phyloP scores from a whole-genome alignment of 2,113 vertebrate species.

The Sorex fumeus region DNA sequence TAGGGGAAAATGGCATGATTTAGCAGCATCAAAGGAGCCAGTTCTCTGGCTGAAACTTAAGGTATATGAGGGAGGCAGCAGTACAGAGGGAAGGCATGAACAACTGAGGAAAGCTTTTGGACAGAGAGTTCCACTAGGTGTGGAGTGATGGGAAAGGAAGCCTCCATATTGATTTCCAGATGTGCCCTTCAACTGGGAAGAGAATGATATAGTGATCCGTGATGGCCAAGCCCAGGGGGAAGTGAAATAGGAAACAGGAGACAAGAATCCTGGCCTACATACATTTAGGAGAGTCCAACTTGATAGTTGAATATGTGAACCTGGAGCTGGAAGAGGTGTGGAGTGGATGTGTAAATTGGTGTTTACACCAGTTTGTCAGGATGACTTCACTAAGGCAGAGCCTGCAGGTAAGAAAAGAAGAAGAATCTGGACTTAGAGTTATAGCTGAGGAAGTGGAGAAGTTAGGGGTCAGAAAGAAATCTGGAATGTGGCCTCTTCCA shows the following conservation, averaged over 20 bases:
- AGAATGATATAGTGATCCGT: too few relatives aligned
- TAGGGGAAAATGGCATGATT: background rate
- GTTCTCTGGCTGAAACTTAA: background rate
- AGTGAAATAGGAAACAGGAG: background rate
- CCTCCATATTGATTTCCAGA: constrained; percentile 2
- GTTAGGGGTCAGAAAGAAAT: background rate
- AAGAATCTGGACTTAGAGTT: background rate
- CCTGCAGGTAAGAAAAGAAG: background rate
- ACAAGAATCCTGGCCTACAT: background rate
- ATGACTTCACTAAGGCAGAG: background rate
- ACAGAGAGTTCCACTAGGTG: background rate
- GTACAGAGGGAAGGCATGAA: background rate
- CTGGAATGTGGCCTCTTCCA: background rate
- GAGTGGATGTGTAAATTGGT: background rate
- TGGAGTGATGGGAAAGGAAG: background rate
- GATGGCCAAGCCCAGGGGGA: background rate
- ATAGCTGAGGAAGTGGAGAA: background rate
- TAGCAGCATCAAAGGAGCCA: background rate
- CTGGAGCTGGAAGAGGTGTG: background rate
- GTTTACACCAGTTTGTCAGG: background rate
- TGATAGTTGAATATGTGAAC: background rate
- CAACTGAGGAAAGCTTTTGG: background rate
- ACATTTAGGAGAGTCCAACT: background rate
- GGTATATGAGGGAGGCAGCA: too few relatives aligned
- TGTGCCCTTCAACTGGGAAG: background rate